Percentiles rank a stretch among this genome's conserved stretches.
These are phyloP conservation scores for Chymomyza caudatula DNA, from an alignment of 2,888 invertebrate genomes.

Conservation along the genomic window DNA sequence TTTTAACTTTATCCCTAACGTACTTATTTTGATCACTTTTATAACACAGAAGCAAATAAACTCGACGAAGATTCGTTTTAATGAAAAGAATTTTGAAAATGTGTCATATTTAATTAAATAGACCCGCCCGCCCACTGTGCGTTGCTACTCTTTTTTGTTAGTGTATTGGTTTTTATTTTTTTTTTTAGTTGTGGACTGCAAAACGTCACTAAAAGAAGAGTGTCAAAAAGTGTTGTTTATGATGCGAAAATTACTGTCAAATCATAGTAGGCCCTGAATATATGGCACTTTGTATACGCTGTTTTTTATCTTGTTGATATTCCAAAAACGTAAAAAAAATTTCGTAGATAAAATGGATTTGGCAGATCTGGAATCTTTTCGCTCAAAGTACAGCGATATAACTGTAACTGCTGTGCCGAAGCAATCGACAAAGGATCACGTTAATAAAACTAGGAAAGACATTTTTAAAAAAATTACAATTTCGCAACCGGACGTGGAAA, in stretches of 20 bases:
- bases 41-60: no score
- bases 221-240: background rate
- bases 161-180: background rate
- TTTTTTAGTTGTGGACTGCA: background rate
- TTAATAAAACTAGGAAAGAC: background rate
- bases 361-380: slow-evolving; percentile 54
- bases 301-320: background rate
- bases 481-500: slow-evolving; percentile 29
- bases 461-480: no score
- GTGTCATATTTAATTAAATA: no score
- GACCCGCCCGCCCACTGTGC: no score
- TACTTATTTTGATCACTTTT: no score
- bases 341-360: slow-evolving; percentile 38
- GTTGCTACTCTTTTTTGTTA: no score
- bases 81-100: no score
- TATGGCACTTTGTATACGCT: background rate
- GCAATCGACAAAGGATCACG: background rate
- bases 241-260: background rate
- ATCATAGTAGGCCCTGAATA: background rate
- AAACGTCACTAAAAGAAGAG: background rate
- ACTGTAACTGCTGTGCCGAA: slow-evolving; percentile 51
- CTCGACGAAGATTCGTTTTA: no score
- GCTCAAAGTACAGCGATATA: slow-evolving; percentile 57
- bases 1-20: no score
- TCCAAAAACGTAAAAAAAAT: background rate